These are phyloP conservation scores for Meteorus sp. DNA, from an alignment of 1,140 invertebrate genomes.

Conservation along the genomic window DNA sequence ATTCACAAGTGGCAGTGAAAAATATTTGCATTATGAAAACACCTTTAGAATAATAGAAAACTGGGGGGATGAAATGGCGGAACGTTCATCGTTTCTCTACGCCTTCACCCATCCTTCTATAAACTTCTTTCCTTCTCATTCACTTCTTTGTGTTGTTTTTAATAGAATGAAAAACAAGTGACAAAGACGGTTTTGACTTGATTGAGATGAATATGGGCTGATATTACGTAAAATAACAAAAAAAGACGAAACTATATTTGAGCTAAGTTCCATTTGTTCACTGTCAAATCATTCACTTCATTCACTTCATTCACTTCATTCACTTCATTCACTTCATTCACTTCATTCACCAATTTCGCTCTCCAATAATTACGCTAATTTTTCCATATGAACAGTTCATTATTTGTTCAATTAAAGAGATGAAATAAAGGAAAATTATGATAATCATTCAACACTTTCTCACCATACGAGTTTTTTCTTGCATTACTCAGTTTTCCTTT, in stretches of 20 bases:
- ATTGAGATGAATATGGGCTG: neutral
- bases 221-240: neutral
- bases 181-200: neutral
- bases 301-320: no score
- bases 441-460: conserved; percentile 5
- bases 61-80: no score
- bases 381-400: conserved; percentile 36
- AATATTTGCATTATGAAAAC: neutral
- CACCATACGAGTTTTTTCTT: conserved; percentile 14
- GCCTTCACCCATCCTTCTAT: neutral
- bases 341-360: no score
- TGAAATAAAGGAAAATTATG: conserved; percentile 3
- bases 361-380: conserved; percentile 30
- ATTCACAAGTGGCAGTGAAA: neutral
- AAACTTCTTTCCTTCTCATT: no score
- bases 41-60: neutral
- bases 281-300: no score
- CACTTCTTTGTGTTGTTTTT: no score
- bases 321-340: no score
- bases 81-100: neutral
- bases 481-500: no score
- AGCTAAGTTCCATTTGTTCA: neutral
- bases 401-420: conserved; percentile 31
- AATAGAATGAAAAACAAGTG: neutral
- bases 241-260: neutral